Conservation (phyloP, 2,797 vertebrate species). For the Eurystomus glaucurus region DNA sequence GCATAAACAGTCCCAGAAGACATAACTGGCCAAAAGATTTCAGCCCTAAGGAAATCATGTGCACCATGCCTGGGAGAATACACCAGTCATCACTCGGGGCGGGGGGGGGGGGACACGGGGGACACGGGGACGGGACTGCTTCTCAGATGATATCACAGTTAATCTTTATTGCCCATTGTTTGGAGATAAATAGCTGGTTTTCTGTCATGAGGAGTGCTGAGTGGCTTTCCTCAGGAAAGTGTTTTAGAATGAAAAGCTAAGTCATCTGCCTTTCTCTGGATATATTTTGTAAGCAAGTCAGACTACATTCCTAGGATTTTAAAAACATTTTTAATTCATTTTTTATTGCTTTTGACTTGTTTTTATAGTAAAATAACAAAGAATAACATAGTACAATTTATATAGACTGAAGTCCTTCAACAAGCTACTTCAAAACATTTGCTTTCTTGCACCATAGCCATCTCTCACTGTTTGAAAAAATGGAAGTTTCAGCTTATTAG, state of each 20-base stretch:
- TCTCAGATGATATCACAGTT: not conserved
- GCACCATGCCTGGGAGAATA: not conserved
- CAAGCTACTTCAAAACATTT: not conserved
- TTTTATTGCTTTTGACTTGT: constrained; percentile 51
- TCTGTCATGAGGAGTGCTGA: not conserved
- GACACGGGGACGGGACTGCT: too few species aligned
- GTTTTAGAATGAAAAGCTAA: constrained; percentile 5
- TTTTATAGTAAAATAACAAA: constrained; percentile 76
- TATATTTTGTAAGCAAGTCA: constrained; percentile 13
- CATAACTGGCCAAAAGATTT: not conserved
- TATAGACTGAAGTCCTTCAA: not conserved
- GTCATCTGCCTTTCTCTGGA: not conserved
- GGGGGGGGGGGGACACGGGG: not conserved
- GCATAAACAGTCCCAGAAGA: not conserved
- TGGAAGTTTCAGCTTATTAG: not conserved
- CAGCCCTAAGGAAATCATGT: not conserved
- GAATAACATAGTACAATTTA: not conserved
- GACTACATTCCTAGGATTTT: not conserved
- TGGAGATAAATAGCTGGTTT: not conserved
- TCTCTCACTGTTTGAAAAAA: constrained; percentile 2
- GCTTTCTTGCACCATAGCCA: not conserved
- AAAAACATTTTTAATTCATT: constrained; percentile 16
- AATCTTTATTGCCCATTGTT: constrained; percentile 7
- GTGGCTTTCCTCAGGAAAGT: not conserved
- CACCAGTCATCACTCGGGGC: not conserved